These are phyloP conservation scores for Manacus vitellinus DNA, from an alignment of 2,113 vertebrate genomes.

Conservation along the genomic window DNA sequence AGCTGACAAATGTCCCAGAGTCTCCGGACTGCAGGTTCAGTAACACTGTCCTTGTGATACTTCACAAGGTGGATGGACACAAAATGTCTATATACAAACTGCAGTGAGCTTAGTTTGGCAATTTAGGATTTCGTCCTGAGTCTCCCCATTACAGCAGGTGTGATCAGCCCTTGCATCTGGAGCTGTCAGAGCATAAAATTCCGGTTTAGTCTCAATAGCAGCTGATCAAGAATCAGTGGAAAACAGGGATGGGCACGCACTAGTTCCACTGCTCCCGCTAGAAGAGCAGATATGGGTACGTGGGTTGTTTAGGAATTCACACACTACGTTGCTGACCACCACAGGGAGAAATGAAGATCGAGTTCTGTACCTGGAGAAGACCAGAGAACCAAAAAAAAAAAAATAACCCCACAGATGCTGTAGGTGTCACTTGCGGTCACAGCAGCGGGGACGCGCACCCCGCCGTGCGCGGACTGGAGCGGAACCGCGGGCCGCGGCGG, in stretches of 20 bases:
- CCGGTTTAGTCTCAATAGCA: neutral
- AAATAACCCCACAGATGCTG: neutral
- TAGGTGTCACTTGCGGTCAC: rapidly evolving
- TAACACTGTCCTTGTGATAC: rapidly evolving
- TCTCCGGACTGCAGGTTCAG: neutral
- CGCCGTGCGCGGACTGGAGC: neutral
- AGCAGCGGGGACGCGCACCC: neutral
- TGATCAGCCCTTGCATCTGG: neutral
- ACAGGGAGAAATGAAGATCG: neutral
- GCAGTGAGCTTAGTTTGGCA: neutral
- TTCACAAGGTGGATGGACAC: neutral
- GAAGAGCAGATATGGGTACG: neutral
- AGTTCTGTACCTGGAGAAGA: neutral
- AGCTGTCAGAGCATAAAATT: neutral
- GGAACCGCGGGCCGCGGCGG: neutral
- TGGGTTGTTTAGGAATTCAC: neutral
- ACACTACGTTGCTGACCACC: neutral
- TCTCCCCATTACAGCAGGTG: neutral
- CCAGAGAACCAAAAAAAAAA: neutral
- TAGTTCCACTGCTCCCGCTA: neutral
- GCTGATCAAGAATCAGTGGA: neutral
- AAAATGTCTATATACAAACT: neutral
- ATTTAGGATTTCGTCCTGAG: neutral
- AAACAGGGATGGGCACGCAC: rapidly evolving
- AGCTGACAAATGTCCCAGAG: neutral